Evolutionary conservation across 1,140 invertebrate species (phyloP), one percentile per base, ranked within the genome.

Genomic region (Cotesia typhae): DNA sequence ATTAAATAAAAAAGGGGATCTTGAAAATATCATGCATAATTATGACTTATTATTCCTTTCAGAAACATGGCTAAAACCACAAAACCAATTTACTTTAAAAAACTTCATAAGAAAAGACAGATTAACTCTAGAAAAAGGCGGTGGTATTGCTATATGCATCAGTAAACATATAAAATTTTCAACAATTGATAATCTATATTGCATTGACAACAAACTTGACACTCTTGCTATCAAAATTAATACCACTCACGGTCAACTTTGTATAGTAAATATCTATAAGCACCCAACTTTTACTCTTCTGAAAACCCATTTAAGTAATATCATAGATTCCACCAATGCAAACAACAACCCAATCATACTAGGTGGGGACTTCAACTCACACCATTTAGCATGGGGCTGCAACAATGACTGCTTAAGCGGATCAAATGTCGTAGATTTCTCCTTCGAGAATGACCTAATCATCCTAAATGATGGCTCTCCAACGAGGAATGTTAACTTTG

Each of bases 321-420:
- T 20, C 9, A 47, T 71, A 20, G 28, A 28, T 28, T 14, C n/a
- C 7, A 28, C 53, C 0, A n/a, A 17, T 1, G 14, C 20, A 4
- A 20, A 28, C 28, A 4, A 17, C 28, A 63, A 14, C n/a, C 9
- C 47, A n/a, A 28, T 61, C 1, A 0, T 75, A 6, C 71, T 75
- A 0, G 71, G 73, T 1, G 76, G 74, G 1, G 74, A 77, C 38
- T 77, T 75, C 52, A 75, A 77, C 28, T 37, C 14, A 9, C 74
- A 77, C 17, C 72, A 73, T 12, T 4, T 28, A 2, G 6, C 20
- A 0, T 77, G 76, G 74, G 74, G 76, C 3, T 66, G 73, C n/a
- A 14, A 14, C 0, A 35, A 9, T 4, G 14, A 12, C 9, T 72
- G 71, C 10, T n/a, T 52, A 4, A 35, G 6, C 3, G 74, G 70